Evolutionary conservation across 2,113 vertebrate genomes (phyloP).

Genomic region (Bothrops jararaca): DNA sequence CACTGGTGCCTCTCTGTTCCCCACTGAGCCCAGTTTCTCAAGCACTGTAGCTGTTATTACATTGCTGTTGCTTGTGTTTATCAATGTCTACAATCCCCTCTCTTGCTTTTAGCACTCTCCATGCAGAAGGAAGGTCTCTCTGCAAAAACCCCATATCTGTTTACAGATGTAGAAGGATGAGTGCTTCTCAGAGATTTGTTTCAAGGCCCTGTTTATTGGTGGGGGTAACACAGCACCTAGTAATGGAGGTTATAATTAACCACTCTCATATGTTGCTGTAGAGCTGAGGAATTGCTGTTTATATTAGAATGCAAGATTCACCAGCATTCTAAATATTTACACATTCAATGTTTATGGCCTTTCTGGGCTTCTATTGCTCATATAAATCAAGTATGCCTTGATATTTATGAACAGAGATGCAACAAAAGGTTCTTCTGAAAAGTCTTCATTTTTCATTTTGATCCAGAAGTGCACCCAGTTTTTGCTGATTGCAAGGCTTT

Average conservation of each 20-base stretch:
- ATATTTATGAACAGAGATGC: conserved; percentile 26
- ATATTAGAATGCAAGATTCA: conserved; percentile 23
- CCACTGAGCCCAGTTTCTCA: background rate
- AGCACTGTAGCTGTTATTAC: background rate
- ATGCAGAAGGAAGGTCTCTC: conserved; percentile 6
- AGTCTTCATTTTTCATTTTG: background rate
- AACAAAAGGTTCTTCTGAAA: background rate
- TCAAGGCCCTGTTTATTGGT: conserved; percentile 36
- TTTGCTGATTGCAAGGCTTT: background rate
- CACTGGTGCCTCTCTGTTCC: background rate
- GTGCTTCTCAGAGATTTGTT: conserved; percentile 31
- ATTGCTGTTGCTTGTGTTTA: background rate
- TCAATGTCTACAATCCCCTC: background rate
- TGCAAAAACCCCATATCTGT: conserved; percentile 11
- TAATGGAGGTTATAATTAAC: conserved; percentile 32
- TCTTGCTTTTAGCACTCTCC: background rate
- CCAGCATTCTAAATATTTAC: conserved; percentile 63
- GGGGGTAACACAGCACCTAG: conserved; percentile 33
- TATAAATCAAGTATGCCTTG: accelerated
- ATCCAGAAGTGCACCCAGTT: background rate
- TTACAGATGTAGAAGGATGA: conserved; percentile 11
- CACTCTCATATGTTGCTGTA: background rate
- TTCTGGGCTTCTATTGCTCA: conserved; percentile 58
- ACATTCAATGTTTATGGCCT: conserved; percentile 38
- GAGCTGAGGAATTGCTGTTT: conserved; percentile 47